Evolutionary conservation across 2,888 invertebrate genomes (phyloP), one percentile per base, ranked within the genome.

Genomic region (Cremastinae sp.): DNA sequence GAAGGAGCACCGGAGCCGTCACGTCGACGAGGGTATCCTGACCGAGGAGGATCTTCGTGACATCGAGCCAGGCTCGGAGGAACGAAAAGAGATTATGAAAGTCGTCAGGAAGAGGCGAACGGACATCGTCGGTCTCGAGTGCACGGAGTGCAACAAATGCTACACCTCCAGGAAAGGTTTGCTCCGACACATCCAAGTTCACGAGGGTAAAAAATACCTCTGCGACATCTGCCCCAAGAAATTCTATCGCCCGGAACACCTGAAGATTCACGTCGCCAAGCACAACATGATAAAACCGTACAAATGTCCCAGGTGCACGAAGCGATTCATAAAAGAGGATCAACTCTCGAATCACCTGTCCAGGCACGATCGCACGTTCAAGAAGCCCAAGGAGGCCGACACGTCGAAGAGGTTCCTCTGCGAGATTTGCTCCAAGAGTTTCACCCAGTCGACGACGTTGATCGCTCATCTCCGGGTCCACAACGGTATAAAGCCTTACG

Each of bases 161-260:
- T 89, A 90, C 58, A 89, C 89, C 0, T 89, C 89, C 3, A 81
- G 90, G 0, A 89, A 90, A 43, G 90, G 89, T 3, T 69, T 89
- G 0, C 56, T 90, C 9, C 83, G 90, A 4, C 89, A 89, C 12
- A 88, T 90, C 59, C 79, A 84, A 70, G 88, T 89, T 1, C 90
- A 90, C 78, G 90, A 90, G 64, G 90, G 89, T 0, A 90, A 90
- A 45, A 89, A 89, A 58, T 90, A 89, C 35, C 80, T 89, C 0
- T 90, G 89, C 55, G 90, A 90, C 55, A 89, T 89, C 22, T 90
- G 90, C 37, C 90, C 90, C 1, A 89, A 90, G 76, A 90, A 90
- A 69, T 90, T 90, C 69, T 89, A 89, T 68, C 81, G 89, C 10
- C 83, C 88, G 0, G 90, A 90, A 56, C 89, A 89, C 51, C 74